A percentile compares a stretch with the other conserved stretches of the same genome.
phyloP scores from a whole-genome alignment of 1,140 invertebrate species.

The Cecropterus lyciades region DNA sequence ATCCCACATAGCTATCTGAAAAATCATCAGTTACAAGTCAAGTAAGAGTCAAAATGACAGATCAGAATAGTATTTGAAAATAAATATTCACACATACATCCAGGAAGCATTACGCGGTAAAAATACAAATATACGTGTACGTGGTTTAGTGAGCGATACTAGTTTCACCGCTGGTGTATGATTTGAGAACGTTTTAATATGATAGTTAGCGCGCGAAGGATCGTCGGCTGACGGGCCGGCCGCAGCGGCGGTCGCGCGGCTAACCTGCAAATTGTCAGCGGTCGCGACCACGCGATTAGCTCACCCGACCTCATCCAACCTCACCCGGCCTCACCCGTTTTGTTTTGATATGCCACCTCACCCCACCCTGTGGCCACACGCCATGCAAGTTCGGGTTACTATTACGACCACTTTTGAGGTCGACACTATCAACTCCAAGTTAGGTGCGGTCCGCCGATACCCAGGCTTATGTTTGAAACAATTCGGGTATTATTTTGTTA shows the following conservation, averaged over 20 bases:
- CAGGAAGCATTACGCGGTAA: no score
- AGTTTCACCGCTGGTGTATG: constrained; percentile 5
- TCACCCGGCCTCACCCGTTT: constrained; percentile 47
- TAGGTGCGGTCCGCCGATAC: constrained; percentile 35
- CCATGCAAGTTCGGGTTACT: constrained; percentile 61
- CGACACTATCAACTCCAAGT: constrained; percentile 50
- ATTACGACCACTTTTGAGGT: constrained; percentile 59
- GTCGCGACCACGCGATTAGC: constrained; percentile 66
- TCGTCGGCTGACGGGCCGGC: constrained; percentile 41
- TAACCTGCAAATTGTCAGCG: constrained; percentile 69
- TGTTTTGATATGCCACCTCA: constrained; percentile 59
- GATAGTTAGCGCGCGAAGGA: constrained; percentile 31
- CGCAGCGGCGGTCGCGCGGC: constrained; percentile 60
- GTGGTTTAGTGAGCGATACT: neutral
- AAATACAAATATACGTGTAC: neutral
- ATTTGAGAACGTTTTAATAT: constrained; percentile 32
- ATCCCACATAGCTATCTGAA: no score
- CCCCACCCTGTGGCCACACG: constrained; percentile 42
- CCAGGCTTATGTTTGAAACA: constrained; percentile 34
- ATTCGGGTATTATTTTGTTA: constrained; percentile 31
- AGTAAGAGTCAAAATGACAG: no score
- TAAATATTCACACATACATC: no score
- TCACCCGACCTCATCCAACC: constrained; percentile 48
- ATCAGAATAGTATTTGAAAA: no score
- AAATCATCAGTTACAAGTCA: no score